Evolutionary conservation across 2,113 vertebrate genomes (phyloP), one percentile per base, ranked within the genome.

Genomic region (Hirundichthys speculiger): DNA sequence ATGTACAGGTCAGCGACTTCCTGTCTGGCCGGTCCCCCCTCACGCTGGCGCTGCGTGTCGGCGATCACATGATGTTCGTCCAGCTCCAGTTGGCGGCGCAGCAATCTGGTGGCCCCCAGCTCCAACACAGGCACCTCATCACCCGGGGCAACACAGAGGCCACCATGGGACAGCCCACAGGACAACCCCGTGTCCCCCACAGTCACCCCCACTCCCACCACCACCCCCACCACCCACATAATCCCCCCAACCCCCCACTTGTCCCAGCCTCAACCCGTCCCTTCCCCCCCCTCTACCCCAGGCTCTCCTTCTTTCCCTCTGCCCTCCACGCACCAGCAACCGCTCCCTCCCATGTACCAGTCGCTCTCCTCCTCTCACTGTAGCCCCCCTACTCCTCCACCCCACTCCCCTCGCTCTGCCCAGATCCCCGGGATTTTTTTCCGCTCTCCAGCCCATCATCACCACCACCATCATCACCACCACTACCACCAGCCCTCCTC

Each of bases 51-150:
- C 92, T 99, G 72, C 94, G 98, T 0, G 98, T 99, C 4, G 98
- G 98, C 0, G 98, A 99, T 86, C 98, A 99, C 84, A 99, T 99
- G 98, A 99, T 99, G 97, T 99, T 99, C 63, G 98, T 99, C 63
- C 98, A 99, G 90, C 95, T 99, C 21, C 97, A 99, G 90, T 79
- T 99, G 65, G 96, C 98, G 0, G 95, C 98, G 0, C 98, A 99
- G 87, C 97, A 98, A 57, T 92, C 93, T 0, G 92, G 92, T 0
- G 93, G 91, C 0, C 94, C 94, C 65, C 94, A 96, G 64, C 93
- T 96, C 18, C 96, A 98, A 42, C 95, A 98, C 63, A 93, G 95
- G 38, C 94, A 95, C 73, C 64, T 98, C 62, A 91, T 96, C 1
- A 88, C 95, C 13, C 91, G 94, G 0, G 92, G 95, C 9, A 93